These are phyloP conservation scores for Agriopis aurantiaria DNA, from an alignment of 2,888 invertebrate genomes.

Conservation along the genomic window DNA sequence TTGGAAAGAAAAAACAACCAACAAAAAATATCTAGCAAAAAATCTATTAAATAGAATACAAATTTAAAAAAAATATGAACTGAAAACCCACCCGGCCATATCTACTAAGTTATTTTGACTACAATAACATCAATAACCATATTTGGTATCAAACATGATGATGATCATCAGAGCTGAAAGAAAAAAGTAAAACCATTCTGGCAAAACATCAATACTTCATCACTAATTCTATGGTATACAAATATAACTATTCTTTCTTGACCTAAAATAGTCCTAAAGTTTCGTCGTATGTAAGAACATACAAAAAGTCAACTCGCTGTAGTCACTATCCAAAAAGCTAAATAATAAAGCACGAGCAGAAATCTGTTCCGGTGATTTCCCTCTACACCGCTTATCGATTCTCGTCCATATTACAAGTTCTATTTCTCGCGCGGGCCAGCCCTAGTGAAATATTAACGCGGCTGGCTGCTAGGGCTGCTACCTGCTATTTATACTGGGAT, in stretches of 20 bases:
- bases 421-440: conserved; percentile 33
- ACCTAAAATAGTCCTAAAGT: not conserved
- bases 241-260: not conserved
- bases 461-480: conserved; percentile 30
- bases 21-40: no score
- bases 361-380: conserved; percentile 31
- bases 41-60: no score
- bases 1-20: no score
- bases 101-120: no score
- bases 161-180: no score
- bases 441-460: conserved; percentile 17
- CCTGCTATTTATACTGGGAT: conserved; percentile 33
- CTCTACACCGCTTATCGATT: conserved; percentile 33
- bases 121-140: no score
- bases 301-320: not conserved
- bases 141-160: no score
- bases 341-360: conserved; percentile 17
- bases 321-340: not conserved
- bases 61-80: no score
- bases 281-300: not conserved
- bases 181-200: no score
- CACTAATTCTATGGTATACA: no score
- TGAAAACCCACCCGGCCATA: no score
- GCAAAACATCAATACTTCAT: no score
- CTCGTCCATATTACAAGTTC: conserved; percentile 35